Evolutionary conservation across 2,113 vertebrate species (phyloP), one percentile per base, ranked within the genome.

Genomic region (Cheirogaleus medius): DNA sequence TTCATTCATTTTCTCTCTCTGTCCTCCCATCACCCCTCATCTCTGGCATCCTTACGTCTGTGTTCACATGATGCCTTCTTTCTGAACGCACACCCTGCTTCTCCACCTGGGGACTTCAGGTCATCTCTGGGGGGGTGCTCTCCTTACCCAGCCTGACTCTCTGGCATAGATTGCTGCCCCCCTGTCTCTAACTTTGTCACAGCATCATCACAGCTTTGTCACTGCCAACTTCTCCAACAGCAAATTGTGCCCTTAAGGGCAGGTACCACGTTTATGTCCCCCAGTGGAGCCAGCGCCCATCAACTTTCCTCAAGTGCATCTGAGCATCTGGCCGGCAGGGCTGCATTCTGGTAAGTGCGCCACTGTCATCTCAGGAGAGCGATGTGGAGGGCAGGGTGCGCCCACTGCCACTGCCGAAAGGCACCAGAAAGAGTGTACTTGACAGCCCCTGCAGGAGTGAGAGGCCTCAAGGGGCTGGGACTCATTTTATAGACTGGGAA

Each of bases 371-470:
- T 39, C 63, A 21, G 77, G 47, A 42, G 37, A 37, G 25, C 10
- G 9, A 37, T 5, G 0, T 1, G 44, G 1, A 15, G 4, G 49
- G 49, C 15, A 14, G 49, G 49, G 3, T 54, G 52, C 5, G 52
- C 52, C 17, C 52, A 54, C 52, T 54, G 52, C 52, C 17, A 54
- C 52, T 54, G 54, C n/a, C 47, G 14, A n/a, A 85, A 32, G 21
- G 69, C 77, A 76, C 15, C 29, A 21, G 82, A 66, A 44, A 34
- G 63, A 7, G 11, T 10, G 3, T 17, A 25, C 37, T 64, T 3
- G 37, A 21, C 15, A 64, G 84, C 32, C 23, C 0, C 0, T 12
- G 52, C 34, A n/a, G n/a, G 20, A 21, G 5, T 5, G 8, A 69
- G 82, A 69, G 64, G 2, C 73, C 25, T 27, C 77, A 66, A 1